A percentile compares a stretch with the other conserved stretches of the same genome.
phyloP scores from a whole-genome alignment of 2,113 vertebrate species.

The Heterotilapia buettikoferi region DNA sequence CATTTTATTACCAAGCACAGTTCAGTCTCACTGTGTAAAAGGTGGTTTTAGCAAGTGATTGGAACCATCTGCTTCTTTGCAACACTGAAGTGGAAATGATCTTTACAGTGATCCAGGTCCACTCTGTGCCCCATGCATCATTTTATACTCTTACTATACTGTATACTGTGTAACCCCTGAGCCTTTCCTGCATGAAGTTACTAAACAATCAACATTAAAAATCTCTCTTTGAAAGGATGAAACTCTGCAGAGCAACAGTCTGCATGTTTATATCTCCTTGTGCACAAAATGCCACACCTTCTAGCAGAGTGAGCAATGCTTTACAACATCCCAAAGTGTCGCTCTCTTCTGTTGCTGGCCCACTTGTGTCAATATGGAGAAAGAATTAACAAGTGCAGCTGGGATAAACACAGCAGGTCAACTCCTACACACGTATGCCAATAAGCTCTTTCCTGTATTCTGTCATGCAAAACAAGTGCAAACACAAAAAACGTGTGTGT shows the following conservation, averaged over 20 bases:
- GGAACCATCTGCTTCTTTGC: conserved; percentile 51
- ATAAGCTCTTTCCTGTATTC: conserved; percentile 4
- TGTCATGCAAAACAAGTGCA: not conserved
- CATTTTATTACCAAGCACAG: conserved; percentile 51
- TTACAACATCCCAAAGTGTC: conserved; percentile 4
- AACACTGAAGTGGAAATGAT: conserved; percentile 16
- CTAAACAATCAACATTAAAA: not conserved
- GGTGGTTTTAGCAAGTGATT: conserved; percentile 27
- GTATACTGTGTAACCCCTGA: not conserved
- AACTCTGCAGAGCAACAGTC: not conserved
- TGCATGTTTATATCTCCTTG: not conserved
- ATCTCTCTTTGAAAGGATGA: not conserved
- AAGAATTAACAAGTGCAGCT: conserved; percentile 54
- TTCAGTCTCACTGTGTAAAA: conserved; percentile 50
- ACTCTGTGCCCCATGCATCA: not conserved
- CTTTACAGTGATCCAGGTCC: not conserved
- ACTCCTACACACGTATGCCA: conserved; percentile 24
- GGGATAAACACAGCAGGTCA: conserved; percentile 26
- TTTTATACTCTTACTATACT: not conserved
- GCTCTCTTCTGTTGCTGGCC: conserved; percentile 10
- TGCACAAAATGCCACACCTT: conserved; percentile 26
- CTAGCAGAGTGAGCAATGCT: not conserved
- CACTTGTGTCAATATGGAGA: conserved; percentile 21
- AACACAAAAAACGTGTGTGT: not conserved
- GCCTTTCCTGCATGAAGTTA: not conserved